These are phyloP conservation scores for Leptodactylus fallax DNA, from an alignment of 2,797 vertebrate genomes.

Conservation along the genomic window DNA sequence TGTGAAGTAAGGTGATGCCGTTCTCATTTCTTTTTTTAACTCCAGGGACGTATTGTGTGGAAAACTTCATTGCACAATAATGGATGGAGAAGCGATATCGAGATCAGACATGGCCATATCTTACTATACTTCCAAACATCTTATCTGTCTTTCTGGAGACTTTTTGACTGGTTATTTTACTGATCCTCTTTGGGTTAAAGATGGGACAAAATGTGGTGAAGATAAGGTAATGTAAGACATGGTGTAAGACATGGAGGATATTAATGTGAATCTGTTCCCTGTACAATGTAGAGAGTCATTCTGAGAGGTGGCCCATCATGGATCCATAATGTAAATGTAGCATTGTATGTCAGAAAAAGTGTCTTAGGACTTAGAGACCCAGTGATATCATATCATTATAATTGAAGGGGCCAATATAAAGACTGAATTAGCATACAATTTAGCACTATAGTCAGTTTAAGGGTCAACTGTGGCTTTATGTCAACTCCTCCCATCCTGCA, in stretches of 20 bases:
- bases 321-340: too few species aligned
- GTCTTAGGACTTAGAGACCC: not conserved
- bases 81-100: not conserved
- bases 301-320: too few species aligned
- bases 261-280: too few species aligned
- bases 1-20: not conserved
- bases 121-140: not conserved
- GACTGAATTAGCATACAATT: too few species aligned
- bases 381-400: not conserved
- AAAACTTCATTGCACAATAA: slow-evolving; percentile 27
- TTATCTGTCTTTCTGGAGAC: slow-evolving; percentile 12
- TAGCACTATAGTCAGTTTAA: too few species aligned
- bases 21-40: not conserved
- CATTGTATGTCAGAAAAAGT: too few species aligned
- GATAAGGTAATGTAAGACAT: slow-evolving; percentile 27
- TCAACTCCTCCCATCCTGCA: too few species aligned
- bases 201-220: slow-evolving; percentile 46
- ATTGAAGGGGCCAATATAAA: too few species aligned
- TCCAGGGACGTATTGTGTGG: slow-evolving; percentile 44
- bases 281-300: too few species aligned
- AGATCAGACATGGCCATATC: not conserved
- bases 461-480: too few species aligned
- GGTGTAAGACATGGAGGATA: too few species aligned
- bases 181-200: slow-evolving; percentile 20
- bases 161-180: not conserved